phyloP scores from a whole-genome alignment of 2,888 invertebrate genomes.

The Adelphocoris suturalis region DNA sequence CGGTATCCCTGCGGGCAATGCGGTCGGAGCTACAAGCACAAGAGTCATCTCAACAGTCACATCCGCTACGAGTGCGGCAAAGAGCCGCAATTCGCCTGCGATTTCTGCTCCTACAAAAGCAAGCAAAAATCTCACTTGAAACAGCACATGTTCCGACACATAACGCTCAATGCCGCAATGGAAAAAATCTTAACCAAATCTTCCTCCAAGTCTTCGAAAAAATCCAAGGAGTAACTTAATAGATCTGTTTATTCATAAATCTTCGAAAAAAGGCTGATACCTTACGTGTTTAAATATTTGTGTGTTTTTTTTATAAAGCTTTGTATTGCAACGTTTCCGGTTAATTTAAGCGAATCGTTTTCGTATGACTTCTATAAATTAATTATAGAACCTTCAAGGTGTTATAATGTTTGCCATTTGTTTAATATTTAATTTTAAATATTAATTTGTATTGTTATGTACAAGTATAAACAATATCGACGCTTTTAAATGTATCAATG shows the following conservation, averaged over 20 bases:
- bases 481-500: too few species aligned
- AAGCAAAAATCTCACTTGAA: constrained; percentile 63
- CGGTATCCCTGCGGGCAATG: constrained; percentile 69
- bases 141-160: constrained; percentile 62
- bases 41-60: constrained; percentile 77
- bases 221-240: neutral
- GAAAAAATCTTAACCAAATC: neutral
- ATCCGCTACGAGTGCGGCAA: constrained; percentile 79
- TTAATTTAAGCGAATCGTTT: neutral
- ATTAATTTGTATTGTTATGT: neutral
- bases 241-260: neutral
- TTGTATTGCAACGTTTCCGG: neutral
- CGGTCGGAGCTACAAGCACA: constrained; percentile 74
- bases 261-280: constrained; percentile 26
- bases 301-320: constrained; percentile 10
- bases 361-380: neutral
- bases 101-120: constrained; percentile 61
- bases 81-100: constrained; percentile 76
- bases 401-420: constrained; percentile 11
- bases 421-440: neutral
- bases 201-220: neutral
- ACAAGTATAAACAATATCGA: too few species aligned
- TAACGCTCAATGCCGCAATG: constrained; percentile 25
- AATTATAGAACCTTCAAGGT: neutral
- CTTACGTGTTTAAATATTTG: neutral